Evolutionary conservation across 2,113 vertebrate genomes (phyloP), one percentile per base, ranked within the genome.

Genomic region (Tenrec ecaudatus): DNA sequence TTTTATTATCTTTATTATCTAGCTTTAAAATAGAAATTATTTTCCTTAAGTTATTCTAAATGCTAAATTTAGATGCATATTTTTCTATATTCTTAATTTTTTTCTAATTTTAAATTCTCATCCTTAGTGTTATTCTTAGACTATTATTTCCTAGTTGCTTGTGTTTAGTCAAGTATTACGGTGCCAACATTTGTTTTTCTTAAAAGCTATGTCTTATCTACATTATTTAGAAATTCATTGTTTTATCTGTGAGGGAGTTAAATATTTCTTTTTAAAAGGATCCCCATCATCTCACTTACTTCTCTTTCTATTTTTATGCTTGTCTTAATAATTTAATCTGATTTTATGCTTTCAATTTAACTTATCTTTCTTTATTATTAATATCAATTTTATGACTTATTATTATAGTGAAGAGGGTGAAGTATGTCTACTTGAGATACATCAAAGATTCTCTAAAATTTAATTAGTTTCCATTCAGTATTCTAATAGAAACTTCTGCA

Each of bases 251-350:
- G 3, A 25, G 75, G 8, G 7, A 86, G 27, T 33, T 77, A 78
- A 82, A 79, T 64, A 71, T 82, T 71, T 25, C 31, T 95, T 80
- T 78, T 47, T 29, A 62, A 53, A 53, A 71, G 27, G 12, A 0
- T 33, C 22, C 57, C 62, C 19, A 57, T 86, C 27, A 14, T 75
- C n/a, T 80, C n/a, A 68, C 40, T 40, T 40, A 40, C 40, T 4
- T 76, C 3, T 82, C 64, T 17, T 82, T 75, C 57, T 33, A 43
- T 1, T 66, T 64, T 80, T 88, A 79, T 15, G 58, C 2, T 60
- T 36, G 64, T 86, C 25, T 88, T 91, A 75, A 23, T 69, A 87
- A 87, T 11, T 71, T n/a, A 71, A 53, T 86, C 8, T 82, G 40
- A 57, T 68, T 53, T 68, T 75, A 80, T 62, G 16, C 7, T 73